phyloP scores from a whole-genome alignment of 2,113 vertebrate species.

The Actenoides hombroni region DNA sequence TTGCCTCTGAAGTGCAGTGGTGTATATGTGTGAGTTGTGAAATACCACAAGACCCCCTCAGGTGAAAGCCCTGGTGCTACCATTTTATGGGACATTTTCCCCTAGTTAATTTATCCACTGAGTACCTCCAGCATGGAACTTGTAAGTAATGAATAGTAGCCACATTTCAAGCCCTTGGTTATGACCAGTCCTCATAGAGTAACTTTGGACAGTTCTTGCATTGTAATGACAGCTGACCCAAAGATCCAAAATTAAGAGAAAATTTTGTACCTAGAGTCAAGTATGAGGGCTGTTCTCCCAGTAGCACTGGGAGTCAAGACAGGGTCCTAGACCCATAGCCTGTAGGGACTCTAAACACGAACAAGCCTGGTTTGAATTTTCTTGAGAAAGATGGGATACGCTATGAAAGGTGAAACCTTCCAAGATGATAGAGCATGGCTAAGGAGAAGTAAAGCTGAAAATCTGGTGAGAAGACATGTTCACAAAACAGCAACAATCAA shows the following conservation, averaged over 20 bases:
- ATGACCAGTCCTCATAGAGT: rapidly evolving
- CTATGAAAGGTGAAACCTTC: background rate
- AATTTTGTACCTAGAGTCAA: background rate
- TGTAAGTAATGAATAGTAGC: background rate
- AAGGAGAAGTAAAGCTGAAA: background rate
- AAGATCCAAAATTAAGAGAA: background rate
- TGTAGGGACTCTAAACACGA: background rate
- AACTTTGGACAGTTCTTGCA: background rate
- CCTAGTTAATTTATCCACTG: background rate
- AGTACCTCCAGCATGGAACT: background rate
- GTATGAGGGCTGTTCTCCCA: background rate
- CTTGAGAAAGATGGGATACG: background rate
- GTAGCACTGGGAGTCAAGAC: background rate
- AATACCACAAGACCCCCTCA: background rate
- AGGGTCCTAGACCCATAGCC: rapidly evolving
- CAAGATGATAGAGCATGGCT: background rate
- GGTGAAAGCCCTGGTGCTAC: background rate
- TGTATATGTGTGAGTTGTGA: rapidly evolving
- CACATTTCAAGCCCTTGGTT: background rate
- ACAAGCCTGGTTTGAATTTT: background rate
- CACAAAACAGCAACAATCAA: background rate
- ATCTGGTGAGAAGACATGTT: background rate
- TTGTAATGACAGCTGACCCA: background rate
- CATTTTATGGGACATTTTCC: background rate
- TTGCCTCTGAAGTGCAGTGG: background rate